Evolutionary conservation across 1,140 invertebrate genomes (phyloP).

Genomic region (Drosophila virilis): DNA sequence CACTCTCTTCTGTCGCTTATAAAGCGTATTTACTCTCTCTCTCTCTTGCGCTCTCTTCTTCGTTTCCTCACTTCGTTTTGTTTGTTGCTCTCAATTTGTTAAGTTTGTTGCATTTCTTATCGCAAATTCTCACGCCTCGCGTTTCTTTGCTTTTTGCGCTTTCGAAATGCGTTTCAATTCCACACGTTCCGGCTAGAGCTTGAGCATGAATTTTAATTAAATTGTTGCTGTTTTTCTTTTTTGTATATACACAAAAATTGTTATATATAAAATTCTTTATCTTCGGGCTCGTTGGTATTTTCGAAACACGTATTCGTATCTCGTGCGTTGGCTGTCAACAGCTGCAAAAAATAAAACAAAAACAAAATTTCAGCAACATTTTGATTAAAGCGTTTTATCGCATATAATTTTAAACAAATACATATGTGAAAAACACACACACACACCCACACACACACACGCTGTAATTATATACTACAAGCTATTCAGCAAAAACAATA

Average conservation of each 20-base stretch:
- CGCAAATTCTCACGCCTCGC: not conserved
- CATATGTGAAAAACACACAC: not conserved
- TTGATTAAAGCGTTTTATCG: constrained; percentile 49
- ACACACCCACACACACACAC: not conserved
- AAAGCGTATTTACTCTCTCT: constrained; percentile 6
- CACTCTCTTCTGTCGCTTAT: not conserved
- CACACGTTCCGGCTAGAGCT: constrained; percentile 3
- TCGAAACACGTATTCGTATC: constrained; percentile 60
- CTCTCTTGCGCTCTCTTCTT: constrained; percentile 7
- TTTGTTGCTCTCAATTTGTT: constrained; percentile 1
- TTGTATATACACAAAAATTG: constrained; percentile 10
- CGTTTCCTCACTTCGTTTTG: not conserved
- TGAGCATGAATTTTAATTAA: constrained; percentile 8
- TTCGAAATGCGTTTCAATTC: constrained; percentile 12
- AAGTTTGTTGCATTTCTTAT: constrained; percentile 26
- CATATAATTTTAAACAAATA: constrained; percentile 10
- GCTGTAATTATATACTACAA: not conserved
- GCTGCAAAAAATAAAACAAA: constrained; percentile 39
- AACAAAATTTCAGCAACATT: constrained; percentile 26
- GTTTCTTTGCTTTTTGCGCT: constrained; percentile 42
- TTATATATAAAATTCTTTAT: constrained; percentile 52
- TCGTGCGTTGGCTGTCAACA: constrained; percentile 47
- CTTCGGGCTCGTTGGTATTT: constrained; percentile 30
- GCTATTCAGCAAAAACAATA: not conserved
- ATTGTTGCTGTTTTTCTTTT: not conserved